phyloP scores from a whole-genome alignment of 2,888 invertebrate species.

The Andrena praecox region DNA sequence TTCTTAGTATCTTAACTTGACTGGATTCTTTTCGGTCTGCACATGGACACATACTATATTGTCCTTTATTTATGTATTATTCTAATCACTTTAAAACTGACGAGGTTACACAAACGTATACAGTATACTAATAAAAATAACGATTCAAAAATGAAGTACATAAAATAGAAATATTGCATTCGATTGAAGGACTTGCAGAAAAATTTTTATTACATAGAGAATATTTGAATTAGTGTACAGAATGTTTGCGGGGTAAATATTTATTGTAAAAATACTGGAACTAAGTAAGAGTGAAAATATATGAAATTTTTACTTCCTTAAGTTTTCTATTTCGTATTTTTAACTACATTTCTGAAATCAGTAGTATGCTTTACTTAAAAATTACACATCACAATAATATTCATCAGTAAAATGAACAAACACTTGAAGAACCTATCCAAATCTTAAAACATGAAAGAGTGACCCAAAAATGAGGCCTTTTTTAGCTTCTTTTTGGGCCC shows the following conservation, averaged over 20 bases:
- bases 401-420: no score
- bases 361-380: no score
- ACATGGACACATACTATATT: background rate
- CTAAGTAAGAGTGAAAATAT: no score
- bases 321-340: no score
- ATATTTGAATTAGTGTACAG: background rate
- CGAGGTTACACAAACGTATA: background rate
- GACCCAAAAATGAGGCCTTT: no score
- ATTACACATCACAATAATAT: no score
- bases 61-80: background rate
- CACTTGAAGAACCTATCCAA: no score
- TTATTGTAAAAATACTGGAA: background rate
- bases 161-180: background rate
- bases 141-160: background rate
- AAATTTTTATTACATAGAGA: background rate
- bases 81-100: background rate
- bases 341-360: no score
- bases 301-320: no score
- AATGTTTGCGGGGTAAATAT: background rate
- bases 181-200: constrained; percentile 9
- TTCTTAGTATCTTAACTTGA: constrained; percentile 18
- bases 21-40: constrained; percentile 7
- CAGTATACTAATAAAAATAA: background rate
- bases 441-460: no score
- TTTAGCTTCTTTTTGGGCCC: no score